A percentile compares a stretch with the other conserved stretches of the same genome.
These are phyloP conservation scores for Paracyprichromis sp. DNA, from an alignment of 2,113 vertebrate genomes.

Conservation along the genomic window DNA sequence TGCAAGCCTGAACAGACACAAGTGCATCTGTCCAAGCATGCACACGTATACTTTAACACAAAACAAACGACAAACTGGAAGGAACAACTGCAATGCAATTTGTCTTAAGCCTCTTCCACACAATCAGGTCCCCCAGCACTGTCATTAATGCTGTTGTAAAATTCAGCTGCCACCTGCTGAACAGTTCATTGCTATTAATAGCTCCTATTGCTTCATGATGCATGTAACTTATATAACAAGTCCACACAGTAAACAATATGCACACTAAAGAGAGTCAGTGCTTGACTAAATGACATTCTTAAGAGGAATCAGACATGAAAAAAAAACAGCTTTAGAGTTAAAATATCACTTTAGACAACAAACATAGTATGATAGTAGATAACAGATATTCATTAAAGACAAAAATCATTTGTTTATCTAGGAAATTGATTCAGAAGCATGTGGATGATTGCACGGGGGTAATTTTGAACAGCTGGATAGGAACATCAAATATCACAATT, in stretches of 20 bases:
- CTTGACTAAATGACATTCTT: neutral
- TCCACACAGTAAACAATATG: neutral
- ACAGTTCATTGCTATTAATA: constrained; percentile 22
- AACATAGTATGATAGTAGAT: neutral
- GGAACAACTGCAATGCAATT: neutral
- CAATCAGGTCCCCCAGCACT: neutral
- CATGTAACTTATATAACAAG: neutral
- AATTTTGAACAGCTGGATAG: neutral
- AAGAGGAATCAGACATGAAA: neutral
- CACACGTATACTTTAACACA: neutral
- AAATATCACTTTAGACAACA: neutral
- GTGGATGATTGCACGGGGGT: neutral
- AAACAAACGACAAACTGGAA: neutral
- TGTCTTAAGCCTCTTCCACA: neutral
- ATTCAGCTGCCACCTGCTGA: constrained; percentile 24
- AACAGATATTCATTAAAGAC: neutral
- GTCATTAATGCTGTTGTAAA: constrained; percentile 5
- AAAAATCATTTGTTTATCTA: neutral
- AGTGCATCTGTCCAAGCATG: neutral
- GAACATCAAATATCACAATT: neutral
- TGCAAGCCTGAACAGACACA: neutral
- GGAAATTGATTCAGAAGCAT: neutral
- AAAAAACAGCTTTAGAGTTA: neutral
- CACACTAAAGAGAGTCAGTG: neutral
- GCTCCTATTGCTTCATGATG: constrained; percentile 2